Evolutionary conservation across 2,113 vertebrate species (phyloP).

Genomic region (Aptenodytes forsteri): DNA sequence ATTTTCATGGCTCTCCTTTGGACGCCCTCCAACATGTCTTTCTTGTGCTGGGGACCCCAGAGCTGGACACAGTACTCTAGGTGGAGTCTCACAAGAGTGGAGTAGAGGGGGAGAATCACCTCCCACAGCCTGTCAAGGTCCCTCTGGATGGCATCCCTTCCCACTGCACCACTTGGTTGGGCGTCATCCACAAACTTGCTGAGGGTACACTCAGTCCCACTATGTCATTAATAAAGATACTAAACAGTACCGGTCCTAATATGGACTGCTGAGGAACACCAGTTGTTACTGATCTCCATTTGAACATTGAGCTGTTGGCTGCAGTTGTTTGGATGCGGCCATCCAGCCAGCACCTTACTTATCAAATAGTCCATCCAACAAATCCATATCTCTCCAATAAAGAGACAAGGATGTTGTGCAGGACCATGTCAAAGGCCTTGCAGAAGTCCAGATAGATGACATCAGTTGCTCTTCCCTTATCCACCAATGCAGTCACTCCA

Average conservation of each 20-base stretch:
- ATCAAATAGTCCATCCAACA: background rate
- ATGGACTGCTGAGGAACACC: background rate
- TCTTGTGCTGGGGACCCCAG: background rate
- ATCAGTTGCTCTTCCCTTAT: background rate
- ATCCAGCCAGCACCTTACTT: background rate
- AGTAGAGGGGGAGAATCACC: background rate
- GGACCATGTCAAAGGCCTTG: background rate
- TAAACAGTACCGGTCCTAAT: background rate
- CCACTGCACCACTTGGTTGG: background rate
- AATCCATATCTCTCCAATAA: background rate
- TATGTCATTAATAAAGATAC: background rate
- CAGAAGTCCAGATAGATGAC: background rate
- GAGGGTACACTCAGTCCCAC: background rate
- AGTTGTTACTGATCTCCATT: background rate
- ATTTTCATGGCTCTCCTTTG: background rate
- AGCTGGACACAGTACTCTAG: background rate
- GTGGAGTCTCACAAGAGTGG: background rate
- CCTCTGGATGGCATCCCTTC: background rate
- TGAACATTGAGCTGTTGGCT: background rate
- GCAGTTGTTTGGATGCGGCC: background rate
- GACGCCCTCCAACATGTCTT: background rate
- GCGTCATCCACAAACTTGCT: accelerated
- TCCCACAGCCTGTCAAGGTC: background rate
- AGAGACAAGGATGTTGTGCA: background rate
- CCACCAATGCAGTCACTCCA: background rate